These are phyloP conservation scores for Neoaliturus tenellus DNA, from an alignment of 2,888 invertebrate species.

Conservation along the genomic window DNA sequence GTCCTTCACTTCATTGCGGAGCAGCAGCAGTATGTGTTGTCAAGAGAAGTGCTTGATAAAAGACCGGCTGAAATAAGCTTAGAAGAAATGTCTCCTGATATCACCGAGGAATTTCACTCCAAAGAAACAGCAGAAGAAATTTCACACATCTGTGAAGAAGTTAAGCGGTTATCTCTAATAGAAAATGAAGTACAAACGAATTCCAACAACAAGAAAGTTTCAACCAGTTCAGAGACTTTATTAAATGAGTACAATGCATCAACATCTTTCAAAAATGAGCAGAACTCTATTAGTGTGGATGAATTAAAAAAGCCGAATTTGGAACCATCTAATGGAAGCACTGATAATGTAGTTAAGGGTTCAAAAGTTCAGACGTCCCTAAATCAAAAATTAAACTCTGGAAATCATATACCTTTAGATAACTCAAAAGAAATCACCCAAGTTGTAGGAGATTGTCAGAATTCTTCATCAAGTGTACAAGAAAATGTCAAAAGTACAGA, in stretches of 20 bases:
- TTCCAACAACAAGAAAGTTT: constrained; percentile 29
- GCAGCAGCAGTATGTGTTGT: constrained; percentile 83
- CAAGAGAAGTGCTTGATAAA: constrained; percentile 76
- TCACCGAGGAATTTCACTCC: not conserved
- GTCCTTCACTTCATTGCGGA: constrained; percentile 86
- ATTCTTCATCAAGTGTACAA: not conserved
- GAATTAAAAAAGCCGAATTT: not conserved
- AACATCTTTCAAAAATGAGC: constrained; percentile 26
- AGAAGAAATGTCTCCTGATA: constrained; percentile 57
- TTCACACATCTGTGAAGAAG: constrained; percentile 32
- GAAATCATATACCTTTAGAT: not conserved
- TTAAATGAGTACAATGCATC: constrained; percentile 51
- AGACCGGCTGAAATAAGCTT: constrained; percentile 65
- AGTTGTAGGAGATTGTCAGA: not conserved
- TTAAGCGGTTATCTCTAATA: not conserved
- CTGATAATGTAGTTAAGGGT: not conserved
- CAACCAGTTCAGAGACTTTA: constrained; percentile 40
- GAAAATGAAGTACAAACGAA: constrained; percentile 42
- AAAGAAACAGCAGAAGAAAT: constrained; percentile 9
- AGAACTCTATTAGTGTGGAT: not conserved
- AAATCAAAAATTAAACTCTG: not conserved
- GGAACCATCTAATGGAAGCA: not conserved
- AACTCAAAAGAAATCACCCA: not conserved
- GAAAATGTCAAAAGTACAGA: constrained; percentile 12
- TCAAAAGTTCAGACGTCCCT: not conserved